Evolutionary conservation across 2,797 vertebrate species (phyloP), one percentile per base, ranked within the genome.

Genomic region (Rachycentron canadum): DNA sequence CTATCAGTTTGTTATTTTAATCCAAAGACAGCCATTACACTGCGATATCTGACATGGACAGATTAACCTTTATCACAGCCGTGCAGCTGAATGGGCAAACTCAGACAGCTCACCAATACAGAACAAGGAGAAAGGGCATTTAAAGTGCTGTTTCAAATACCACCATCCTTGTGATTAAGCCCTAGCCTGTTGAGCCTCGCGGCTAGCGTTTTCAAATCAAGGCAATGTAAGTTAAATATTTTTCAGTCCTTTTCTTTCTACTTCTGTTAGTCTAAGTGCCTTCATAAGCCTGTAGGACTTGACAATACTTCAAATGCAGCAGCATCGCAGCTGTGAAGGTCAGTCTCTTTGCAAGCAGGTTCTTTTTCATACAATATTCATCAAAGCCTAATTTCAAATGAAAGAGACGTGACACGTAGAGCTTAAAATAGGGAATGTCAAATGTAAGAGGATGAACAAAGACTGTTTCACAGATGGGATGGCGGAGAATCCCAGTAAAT

Each of bases 341-440:
- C 91, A 92, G 86, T 82, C 74, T 89, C 83, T 86, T 85, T 80
- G 86, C 78, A 64, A 79, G 83, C 81, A 85, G 86, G 83, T 90
- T 90, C 80, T 72, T 88, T 90, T 91, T 94, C 92, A 94, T 94
- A 85, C 82, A 94, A 92, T 93, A 94, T 94, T 92, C 90, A 94
- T 94, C 93, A 93, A 93, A 87, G 88, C 82, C 77, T 92, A 91
- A 93, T 92, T 92, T 91, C 75, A 91, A 90, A 92, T 93, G 85
- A 94, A 94, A 92, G 85, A 88, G 84, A 91, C 83, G 84, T 84
- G 86, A 86, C 81, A 89, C 82, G 75, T 75, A 80, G 72, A 70
- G 84, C 84, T 88, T 89, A 87, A 90, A 90, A 91, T 89, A 88
- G 84, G 69, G 75, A 86, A 85, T 88, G 87, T 88, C 79, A 84